Evolutionary conservation across 2,797 vertebrate species (phyloP).

Genomic region (Cyprinodon diabolis): DNA sequence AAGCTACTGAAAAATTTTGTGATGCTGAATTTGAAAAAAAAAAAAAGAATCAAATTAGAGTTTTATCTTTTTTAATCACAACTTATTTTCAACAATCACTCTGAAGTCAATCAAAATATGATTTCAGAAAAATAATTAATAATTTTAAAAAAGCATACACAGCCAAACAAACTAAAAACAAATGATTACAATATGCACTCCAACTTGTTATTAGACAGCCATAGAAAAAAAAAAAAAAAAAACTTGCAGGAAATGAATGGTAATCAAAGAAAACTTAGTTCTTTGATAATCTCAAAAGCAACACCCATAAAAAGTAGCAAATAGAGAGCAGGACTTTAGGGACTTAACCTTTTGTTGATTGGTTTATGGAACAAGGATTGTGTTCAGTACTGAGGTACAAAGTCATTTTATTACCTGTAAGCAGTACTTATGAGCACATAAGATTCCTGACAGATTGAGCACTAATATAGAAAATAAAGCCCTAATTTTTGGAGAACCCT

Average conservation of each 20-base stretch:
- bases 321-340: not conserved
- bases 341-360: not conserved
- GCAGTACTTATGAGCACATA: not conserved
- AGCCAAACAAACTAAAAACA: conserved; percentile 14
- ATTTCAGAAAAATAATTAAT: conserved; percentile 35
- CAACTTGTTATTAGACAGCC: not conserved
- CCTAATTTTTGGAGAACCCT: not conserved
- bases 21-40: not conserved
- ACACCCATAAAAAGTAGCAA: not conserved
- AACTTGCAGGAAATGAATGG: not conserved
- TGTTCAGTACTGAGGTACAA: not conserved
- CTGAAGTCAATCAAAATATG: conserved; percentile 55
- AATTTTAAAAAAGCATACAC: conserved; percentile 60
- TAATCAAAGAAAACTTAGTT: not conserved
- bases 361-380: not conserved
- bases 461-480: not conserved
- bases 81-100: conserved; percentile 50
- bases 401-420: not conserved
- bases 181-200: conserved; percentile 6
- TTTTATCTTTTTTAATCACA: conserved; percentile 42
- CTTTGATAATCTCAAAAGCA: conserved; percentile 6
- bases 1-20: not conserved
- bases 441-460: not conserved
- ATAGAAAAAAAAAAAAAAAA: not conserved
- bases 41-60: not conserved